Evolutionary conservation across 2,113 vertebrate genomes (phyloP), one percentile per base, ranked within the genome.

Genomic region (Thermophis baileyi): DNA sequence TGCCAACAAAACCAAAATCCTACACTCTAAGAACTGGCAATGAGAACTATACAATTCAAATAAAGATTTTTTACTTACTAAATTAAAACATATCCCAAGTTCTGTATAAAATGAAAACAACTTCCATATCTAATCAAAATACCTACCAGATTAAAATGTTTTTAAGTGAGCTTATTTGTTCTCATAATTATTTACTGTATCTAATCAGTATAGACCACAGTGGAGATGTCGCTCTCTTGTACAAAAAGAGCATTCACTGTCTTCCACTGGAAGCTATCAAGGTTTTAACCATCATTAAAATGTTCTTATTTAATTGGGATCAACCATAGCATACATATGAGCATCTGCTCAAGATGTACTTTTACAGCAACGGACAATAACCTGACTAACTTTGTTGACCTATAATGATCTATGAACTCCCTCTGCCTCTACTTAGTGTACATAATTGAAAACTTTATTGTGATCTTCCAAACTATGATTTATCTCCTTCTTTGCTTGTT

Each of bases 391-490:
- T 35, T 94, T 54, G 20, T 0, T 1, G 85, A 22, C 18, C 7
- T 40, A 35, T 12, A n/a, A 27, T 44, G 47, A 94, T 44, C 86
- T 81, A 47, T 93, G 60, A 93, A 6, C 93, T 91, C 40, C 11
- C 24, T 92, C 57, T 25, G 40, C 94, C 91, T 93, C n/a, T 92
- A 55, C 92, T 90, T 93, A 95, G 22, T 12, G 11, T 51, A 2
- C 87, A 91, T 95, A 44, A 74, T 96, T 95, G 95, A 87, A 95
- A 49, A 69, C 85, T 44, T 96, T 93, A 50, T n/a, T 81, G 47
- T 10, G 88, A 49, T 27, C 91, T 94, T 95, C 92, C 9, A 88
- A 88, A 27, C 57, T 11, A 46, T 89, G 63, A 20, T 0, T 91
- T 24, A 90, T 95, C 91, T 53, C 4, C 6, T 20, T 88, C 27